Evolutionary conservation across 2,797 vertebrate species (phyloP).

Genomic region (Poeciliopsis paucimaculata): DNA sequence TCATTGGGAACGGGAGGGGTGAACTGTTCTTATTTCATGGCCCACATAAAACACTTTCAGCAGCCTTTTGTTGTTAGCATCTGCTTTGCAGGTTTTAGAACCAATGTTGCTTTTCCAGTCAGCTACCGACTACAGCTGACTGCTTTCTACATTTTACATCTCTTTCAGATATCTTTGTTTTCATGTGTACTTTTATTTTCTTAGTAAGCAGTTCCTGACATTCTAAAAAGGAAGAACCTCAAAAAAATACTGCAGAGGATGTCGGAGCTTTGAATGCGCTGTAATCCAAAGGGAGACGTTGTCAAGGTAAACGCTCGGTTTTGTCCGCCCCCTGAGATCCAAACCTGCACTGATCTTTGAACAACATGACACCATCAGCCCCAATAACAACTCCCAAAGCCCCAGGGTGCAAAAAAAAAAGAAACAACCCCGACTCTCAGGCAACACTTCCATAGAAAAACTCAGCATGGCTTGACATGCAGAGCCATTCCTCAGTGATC

Average conservation of each 20-base stretch:
- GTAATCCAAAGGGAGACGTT: conserved; percentile 38
- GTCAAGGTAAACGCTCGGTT: conserved; percentile 50
- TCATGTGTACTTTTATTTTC: conserved; percentile 15
- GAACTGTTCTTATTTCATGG: conserved; percentile 51
- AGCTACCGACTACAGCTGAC: conserved; percentile 20
- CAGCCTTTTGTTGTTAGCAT: conserved; percentile 48
- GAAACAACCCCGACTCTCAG: conserved; percentile 10
- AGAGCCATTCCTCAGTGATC: conserved; percentile 1
- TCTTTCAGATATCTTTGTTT: conserved; percentile 17
- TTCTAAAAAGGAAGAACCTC: not conserved
- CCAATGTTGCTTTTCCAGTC: conserved; percentile 24
- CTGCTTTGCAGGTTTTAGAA: conserved; percentile 1
- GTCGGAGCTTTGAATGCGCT: conserved; percentile 44
- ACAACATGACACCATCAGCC: not conserved
- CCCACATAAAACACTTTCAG: conserved; percentile 41
- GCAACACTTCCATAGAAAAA: conserved; percentile 8
- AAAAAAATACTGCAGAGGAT: conserved; percentile 24
- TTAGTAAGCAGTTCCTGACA: conserved; percentile 37
- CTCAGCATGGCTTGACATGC: conserved; percentile 18
- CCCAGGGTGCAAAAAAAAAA: not conserved
- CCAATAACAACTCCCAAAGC: not conserved
- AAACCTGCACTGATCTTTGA: conserved; percentile 53
- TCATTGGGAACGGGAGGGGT: conserved; percentile 40
- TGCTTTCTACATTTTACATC: not conserved
- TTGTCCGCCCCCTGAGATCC: conserved; percentile 42